Base-by-base conservation (phyloP, 30 jellyfish, hydroid and myxozoan genomes). In the Hydractinia echinata region DNA sequence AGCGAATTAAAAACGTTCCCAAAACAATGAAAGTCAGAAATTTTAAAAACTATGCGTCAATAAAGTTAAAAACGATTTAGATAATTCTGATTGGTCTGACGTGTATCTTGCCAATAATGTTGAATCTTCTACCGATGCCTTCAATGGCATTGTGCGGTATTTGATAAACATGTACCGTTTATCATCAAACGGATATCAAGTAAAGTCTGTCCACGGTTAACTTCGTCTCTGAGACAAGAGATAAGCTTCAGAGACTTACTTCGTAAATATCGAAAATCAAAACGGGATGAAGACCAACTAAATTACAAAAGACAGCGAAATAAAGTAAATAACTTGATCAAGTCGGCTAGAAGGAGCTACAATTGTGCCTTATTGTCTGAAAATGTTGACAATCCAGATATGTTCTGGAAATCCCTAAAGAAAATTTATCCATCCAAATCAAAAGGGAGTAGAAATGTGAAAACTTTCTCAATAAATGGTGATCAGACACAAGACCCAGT, bases 201-300 rank as follows among this genome's bases (percentile, higher is more conserved):
- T 58, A 58, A 58, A 58, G 69, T 58, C 19, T 58, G 69, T 58
- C 69, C 69, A 16, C 3, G 69, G 69, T 16, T 58, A 58, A 58
- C 69, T 58, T 58, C 69, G 69, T 58, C 69, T 16, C 19, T 58
- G 69, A 58, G 69, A 16, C 69, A 58, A 58, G 19, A 58, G 69
- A 58, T 58, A 3, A 58, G 19, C 19, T 58, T 16, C 19, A 58
- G 15, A 16, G 69, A 58, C 69, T 16, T 58, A 58, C 19, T 58
- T 13, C 3, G 69, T 0, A 58, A 16, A 58, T 58, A 13, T 58
- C 69, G 69, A 58, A 58, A 58, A 58, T 58, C 69, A 13, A 58
- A 58, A 16, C 10, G n/a, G n/a, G 68, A 56, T 58, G 69, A 58
- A 16, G 69, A 58, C 3, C 18, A 13, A 13, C 69, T 58, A 58